phyloP scores from a whole-genome alignment of 2,113 vertebrate genomes.

The Pelobates fuscus region DNA sequence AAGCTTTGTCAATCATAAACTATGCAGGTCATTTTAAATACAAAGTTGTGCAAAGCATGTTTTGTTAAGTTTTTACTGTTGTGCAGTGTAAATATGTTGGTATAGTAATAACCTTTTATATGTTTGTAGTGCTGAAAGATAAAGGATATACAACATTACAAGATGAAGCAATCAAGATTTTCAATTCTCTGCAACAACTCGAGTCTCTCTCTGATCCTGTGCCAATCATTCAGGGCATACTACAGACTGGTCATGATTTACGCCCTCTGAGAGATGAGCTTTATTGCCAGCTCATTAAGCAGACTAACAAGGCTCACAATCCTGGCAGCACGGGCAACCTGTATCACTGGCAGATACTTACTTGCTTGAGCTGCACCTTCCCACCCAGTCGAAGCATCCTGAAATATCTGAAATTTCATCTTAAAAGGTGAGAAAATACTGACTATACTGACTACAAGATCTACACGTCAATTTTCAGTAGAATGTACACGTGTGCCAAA shows the following conservation, averaged over 20 bases:
- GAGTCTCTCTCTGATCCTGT: slow-evolving; percentile 85
- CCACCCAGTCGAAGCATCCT: slow-evolving; percentile 84
- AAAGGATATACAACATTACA: slow-evolving; percentile 89
- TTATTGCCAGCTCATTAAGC: slow-evolving; percentile 95
- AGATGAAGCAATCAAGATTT: slow-evolving; percentile 91
- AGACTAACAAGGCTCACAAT: slow-evolving; percentile 83
- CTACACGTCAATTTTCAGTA: no score
- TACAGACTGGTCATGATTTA: slow-evolving; percentile 90
- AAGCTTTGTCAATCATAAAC: no score
- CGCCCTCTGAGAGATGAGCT: slow-evolving; percentile 88
- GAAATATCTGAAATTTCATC: slow-evolving; percentile 92
- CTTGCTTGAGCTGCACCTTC: slow-evolving; percentile 90
- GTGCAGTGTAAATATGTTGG: no score
- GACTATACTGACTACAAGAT: neutral
- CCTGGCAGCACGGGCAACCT: slow-evolving; percentile 78
- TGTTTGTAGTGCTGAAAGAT: slow-evolving; percentile 72
- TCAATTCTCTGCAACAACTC: slow-evolving; percentile 89
- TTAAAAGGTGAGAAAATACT: slow-evolving; percentile 84
- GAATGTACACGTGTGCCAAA: no score
- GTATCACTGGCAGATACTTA: slow-evolving; percentile 86
- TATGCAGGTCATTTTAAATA: no score
- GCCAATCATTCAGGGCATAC: slow-evolving; percentile 86
- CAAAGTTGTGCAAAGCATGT: no score
- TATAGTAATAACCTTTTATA: neutral
- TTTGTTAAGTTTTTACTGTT: no score